Evolutionary conservation across 1,140 invertebrate species (phyloP), one percentile per base, ranked within the genome.

Genomic region (Anadara kagoshimensis): DNA sequence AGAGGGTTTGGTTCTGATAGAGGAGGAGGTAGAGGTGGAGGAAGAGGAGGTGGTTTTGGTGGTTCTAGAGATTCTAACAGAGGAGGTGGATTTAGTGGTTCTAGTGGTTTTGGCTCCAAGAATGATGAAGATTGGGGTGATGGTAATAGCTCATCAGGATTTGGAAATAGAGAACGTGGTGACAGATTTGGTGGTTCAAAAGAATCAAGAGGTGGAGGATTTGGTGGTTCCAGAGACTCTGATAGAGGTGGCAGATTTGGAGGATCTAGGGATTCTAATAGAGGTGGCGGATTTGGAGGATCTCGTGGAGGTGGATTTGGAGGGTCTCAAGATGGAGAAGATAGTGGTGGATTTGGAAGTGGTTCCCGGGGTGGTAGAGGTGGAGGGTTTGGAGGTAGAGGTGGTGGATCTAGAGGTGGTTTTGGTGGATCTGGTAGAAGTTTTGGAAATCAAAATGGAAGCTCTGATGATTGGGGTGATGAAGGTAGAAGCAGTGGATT

Each of bases 131-230:
- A 51, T 26, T 18, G 62, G 24, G 62, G 62, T 14, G 26, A 26
- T 65, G 20, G 63, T 41, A 22, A 22, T 53, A 29, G 51, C 14
- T 56, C 29, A 41, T 24, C 16, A 24, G 65, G 54, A 29, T 61
- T 41, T 36, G 49, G 29, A 14, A 67, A 45, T 16, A 45, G 53
- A 44, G 51, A 16, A 12, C 16, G 22, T 26, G 36, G 70, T 24
- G 70, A 63, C 47, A 53, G 63, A 57, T 65, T 65, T 63, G 49
- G 59, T 20, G 12, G 24, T 20, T 18, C 53, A 8, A 66, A 61
- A n/a, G 43, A 53, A 3, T 18, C 53, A 18, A 44, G 71, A 58
- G 75, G 66, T 69, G 68, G 64, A 43, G 77, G 78, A 44, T 73
- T 76, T 58, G 74, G 73, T 8, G 58, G 45, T 36, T 36, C 7